A percentile compares a stretch with the other conserved stretches of the same genome.
phyloP scores from a whole-genome alignment of 2,113 vertebrate species.

The Heterotis niloticus region DNA sequence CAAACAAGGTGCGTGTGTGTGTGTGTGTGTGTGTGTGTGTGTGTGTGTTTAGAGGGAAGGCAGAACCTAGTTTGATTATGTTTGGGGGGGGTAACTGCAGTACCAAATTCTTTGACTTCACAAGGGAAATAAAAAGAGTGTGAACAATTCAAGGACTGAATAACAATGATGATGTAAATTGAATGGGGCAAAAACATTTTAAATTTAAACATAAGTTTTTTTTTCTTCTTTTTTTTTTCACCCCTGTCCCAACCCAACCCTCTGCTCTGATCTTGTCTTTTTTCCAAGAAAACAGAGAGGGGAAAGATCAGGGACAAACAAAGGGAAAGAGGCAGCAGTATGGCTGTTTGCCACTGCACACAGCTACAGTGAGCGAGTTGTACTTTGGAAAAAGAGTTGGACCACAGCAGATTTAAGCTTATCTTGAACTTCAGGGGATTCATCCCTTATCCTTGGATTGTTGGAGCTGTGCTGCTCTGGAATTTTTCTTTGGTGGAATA shows the following conservation, averaged over 20 bases:
- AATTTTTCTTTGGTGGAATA: neutral
- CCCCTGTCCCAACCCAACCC: neutral
- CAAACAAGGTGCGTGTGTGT: conserved; percentile 20
- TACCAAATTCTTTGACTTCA: neutral
- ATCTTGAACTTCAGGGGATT: neutral
- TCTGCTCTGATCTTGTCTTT: conserved; percentile 6
- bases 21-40: neutral
- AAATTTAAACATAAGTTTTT: conserved; percentile 1
- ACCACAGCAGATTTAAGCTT: neutral
- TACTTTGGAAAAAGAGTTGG: neutral
- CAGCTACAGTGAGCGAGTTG: neutral
- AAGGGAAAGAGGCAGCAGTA: neutral
- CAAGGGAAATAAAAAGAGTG: neutral
- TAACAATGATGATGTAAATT: neutral
- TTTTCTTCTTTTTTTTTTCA: neutral
- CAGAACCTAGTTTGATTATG: conserved; percentile 2
- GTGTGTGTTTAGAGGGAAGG: conserved; percentile 4
- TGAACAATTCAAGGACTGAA: neutral
- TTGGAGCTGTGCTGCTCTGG: neutral
- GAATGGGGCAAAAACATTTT: neutral
- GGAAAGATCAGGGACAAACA: conserved; percentile 11
- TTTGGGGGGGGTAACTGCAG: conserved; percentile 10
- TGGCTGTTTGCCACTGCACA: neutral
- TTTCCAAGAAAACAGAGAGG: conserved; percentile 5
- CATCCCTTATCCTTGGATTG: neutral